These are phyloP conservation scores for Odontocerum albicorne DNA, from an alignment of 2,888 invertebrate genomes.

Conservation along the genomic window DNA sequence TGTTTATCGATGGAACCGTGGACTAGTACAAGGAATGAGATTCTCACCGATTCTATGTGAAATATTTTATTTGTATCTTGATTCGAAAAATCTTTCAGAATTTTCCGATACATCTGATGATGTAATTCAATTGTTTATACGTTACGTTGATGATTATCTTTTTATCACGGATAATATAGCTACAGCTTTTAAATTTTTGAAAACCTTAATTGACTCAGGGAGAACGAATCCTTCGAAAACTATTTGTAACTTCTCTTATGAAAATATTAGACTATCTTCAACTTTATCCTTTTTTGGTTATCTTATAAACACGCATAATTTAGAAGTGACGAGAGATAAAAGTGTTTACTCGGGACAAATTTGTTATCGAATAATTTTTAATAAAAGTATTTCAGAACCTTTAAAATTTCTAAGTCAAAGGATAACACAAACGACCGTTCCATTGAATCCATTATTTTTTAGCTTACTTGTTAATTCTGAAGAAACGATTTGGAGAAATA, in stretches of 20 bases:
- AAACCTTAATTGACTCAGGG: constrained; percentile 46
- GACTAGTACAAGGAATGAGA: constrained; percentile 54
- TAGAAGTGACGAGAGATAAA: constrained; percentile 49
- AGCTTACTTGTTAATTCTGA: constrained; percentile 49
- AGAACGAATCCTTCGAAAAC: constrained; percentile 54
- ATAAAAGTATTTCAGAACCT: constrained; percentile 44
- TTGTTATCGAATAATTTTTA: constrained; percentile 53
- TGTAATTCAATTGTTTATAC: constrained; percentile 45
- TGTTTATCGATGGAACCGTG: constrained; percentile 52
- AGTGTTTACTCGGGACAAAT: constrained; percentile 51
- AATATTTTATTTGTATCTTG: constrained; percentile 50
- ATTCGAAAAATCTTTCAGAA: constrained; percentile 39
- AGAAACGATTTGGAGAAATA: constrained; percentile 48
- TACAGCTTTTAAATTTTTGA: constrained; percentile 47
- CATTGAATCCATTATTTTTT: constrained; percentile 51
- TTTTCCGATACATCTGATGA: constrained; percentile 34
- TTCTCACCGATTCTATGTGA: constrained; percentile 56
- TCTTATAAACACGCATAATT: constrained; percentile 46
- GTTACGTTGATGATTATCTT: constrained; percentile 56
- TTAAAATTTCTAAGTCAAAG: constrained; percentile 50
- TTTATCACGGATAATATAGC: constrained; percentile 50
- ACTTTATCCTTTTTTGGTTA: constrained; percentile 51
- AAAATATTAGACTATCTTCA: constrained; percentile 43
- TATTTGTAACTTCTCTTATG: constrained; percentile 47
- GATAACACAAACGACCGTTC: constrained; percentile 51